Evolutionary conservation across 2,888 invertebrate species (phyloP), one percentile per base, ranked within the genome.

Genomic region (Eurois occulta): DNA sequence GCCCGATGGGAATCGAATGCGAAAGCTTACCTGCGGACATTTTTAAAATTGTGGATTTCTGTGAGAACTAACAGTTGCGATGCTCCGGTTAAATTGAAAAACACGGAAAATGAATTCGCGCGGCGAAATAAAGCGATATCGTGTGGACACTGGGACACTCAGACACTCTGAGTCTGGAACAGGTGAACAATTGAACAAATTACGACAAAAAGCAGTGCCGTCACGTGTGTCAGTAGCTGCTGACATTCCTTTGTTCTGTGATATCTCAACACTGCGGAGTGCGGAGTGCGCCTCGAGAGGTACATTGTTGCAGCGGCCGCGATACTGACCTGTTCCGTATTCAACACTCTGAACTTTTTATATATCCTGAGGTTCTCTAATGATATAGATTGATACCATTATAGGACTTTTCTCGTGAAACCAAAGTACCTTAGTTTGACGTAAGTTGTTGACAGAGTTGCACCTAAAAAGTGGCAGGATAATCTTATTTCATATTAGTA

Each of bases 1-100:
- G 86, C 84, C 89, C 94, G 93, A 94, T 95, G 95, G 94, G 94
- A 95, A 95, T 93, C 93, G 92, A 91, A 91, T 90, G 93, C 93
- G 90, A 92, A 91, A 89, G 90, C 89, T 89, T 88, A 90, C 90
- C 89, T 89, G 91, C 85, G 86, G 88, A 87, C 90, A 95, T 95
- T 93, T 94, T 94, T 93, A 84, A 91, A 90, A 95, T 95, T 94
- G 92, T 92, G 90, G 82, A 89, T 91, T 90, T 88, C 90, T 93
- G 94, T 94, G 95, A 92, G 94, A 95, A 94, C 91, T 87, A 78
- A 86, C 86, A 86, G 86, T 85, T 80, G 86, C 80, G 86, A 83
- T 60, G 84, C 67, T 69, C 72, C 72, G 89, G 88, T 89, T 89
- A 87, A 86, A 89, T 89, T 78, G n/a, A n/a, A n/a, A n/a, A n/a